Conservation (phyloP, 1,140 invertebrate genomes). For the Dendrolimus punctatus region DNA sequence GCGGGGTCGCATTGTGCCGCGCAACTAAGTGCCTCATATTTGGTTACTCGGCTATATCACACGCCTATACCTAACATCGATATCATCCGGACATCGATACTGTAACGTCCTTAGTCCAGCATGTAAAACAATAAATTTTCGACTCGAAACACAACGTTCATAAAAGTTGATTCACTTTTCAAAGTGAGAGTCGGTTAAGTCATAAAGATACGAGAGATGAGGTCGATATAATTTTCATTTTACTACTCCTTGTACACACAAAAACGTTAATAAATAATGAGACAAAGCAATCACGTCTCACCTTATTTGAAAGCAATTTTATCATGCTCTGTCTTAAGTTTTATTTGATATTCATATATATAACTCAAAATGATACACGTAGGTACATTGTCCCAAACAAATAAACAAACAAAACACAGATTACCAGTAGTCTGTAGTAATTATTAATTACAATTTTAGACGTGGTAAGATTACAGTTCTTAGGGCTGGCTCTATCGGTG, state of each 20-base stretch:
- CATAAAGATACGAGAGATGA: background rate
- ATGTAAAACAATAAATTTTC: slow-evolving; percentile 10
- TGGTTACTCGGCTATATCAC: slow-evolving; percentile 60
- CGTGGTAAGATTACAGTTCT: too few relatives aligned
- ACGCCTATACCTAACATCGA: slow-evolving; percentile 54
- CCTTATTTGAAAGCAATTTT: slow-evolving; percentile 57
- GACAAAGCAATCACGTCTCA: slow-evolving; percentile 58
- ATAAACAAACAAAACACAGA: too few relatives aligned
- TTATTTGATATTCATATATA: background rate
- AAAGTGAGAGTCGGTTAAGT: background rate
- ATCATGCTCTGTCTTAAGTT: slow-evolving; percentile 33
- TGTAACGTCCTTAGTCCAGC: slow-evolving; percentile 26
- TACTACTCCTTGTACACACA: slow-evolving; percentile 56
- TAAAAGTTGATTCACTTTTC: slow-evolving; percentile 7
- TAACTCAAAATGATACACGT: too few relatives aligned
- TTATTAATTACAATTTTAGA: too few relatives aligned
- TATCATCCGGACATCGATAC: slow-evolving; percentile 22
- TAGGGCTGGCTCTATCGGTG: too few relatives aligned
- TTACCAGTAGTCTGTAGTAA: too few relatives aligned
- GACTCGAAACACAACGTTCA: slow-evolving; percentile 4
- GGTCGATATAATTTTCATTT: slow-evolving; percentile 60
- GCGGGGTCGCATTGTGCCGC: slow-evolving; percentile 57
- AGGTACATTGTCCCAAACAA: too few relatives aligned
- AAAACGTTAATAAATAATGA: slow-evolving; percentile 53
- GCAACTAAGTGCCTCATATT: slow-evolving; percentile 64